Evolutionary conservation across 1,140 invertebrate species (phyloP), one percentile per base, ranked within the genome.

Genomic region (Macrobrachium nipponense): DNA sequence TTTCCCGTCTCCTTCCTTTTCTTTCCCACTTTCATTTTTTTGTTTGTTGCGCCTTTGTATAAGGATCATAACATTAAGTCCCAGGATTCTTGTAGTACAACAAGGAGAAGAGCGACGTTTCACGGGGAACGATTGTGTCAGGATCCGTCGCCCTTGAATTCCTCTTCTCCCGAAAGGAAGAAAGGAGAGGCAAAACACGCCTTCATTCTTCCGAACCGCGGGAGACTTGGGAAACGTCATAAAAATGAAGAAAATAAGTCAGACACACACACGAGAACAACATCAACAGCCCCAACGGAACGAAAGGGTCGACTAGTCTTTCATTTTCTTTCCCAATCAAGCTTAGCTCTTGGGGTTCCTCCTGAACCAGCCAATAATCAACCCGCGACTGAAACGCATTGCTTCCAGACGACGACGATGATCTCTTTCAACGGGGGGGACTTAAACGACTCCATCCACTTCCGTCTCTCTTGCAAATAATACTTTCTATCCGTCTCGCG

Each of bases 241-340:
- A n/a, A 18, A 51, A 72, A 70, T 58, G 60, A 43, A 60, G 18
- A 23, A 20, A 73, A 6, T 5, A 44, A 85, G 83, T 85, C 83
- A 85, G 83, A 85, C 83, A 85, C 82, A 84, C 75, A 85, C 36
- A 59, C 58, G 76, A 61, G 12, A 79, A 14, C 76, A 61, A 12
- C 59, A 60, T 17, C 11, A 73, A 23, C 17, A 64, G 18, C 44
- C 58, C 58, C 68, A 27, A 85, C 10, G 43, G 60, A 84, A 85
- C 83, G 79, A 75, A 76, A 64, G 64, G 83, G 76, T 76, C 79
- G 61, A 60, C 72, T n/a, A 79, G 58, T 61, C 62, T 80, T 58
- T 72, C 66, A 43, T 11, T 23, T 23, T 58, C 23, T 68, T 82
- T 27, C 72, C 81, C 20, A 20, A 20, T 62, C 12, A 44, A 17